Evolutionary conservation across 2,113 vertebrate species (phyloP), one percentile per base, ranked within the genome.

Genomic region (Salvelinus fontinalis): DNA sequence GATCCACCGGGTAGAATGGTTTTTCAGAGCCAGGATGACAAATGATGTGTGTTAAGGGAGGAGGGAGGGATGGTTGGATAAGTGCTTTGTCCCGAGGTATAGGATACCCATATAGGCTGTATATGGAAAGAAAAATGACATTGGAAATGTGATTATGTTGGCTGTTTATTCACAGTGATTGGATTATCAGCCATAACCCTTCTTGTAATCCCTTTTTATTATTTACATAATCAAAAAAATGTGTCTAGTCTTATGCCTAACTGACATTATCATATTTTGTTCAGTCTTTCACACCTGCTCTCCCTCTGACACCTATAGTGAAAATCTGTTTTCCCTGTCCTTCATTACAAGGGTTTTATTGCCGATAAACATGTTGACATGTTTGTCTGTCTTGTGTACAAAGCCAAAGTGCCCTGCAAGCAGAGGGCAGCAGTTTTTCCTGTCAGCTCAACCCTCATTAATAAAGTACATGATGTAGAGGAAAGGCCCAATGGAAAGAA

Each of bases 401-500:
- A 7, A 7, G 29, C 0, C 64, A 27, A 29, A 66, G 22, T 66
- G 64, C 64, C 6, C 3, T 66, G 24, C 24, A 13, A 27, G 22
- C 64, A 67, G 26, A 20, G 14, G 18, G 18, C 29, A 20, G 29
- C 16, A 39, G 67, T 79, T 31, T 66, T 78, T 67, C 9, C 67
- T 20, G 13, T 57, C 60, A 29, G 83, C 79, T 75, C 31, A 51
- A 64, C 75, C 67, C 31, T 76, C 67, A 71, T 88, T 77, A 82
- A 83, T 69, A 78, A 54, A 51, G 27, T 18, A 2, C 6, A 20
- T 81, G 70, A 81, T 59, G 39, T 81, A 78, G 79, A 51, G n/a
- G n/a, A 62, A n/a, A n/a, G 84, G 83, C 75, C 81, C 81, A 82
- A 75, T 22, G 72, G 85, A 83, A 84, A 87, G 77, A 74, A 49